phyloP scores from a whole-genome alignment of 2,888 invertebrate genomes.

The Micoletzkya japonica region DNA sequence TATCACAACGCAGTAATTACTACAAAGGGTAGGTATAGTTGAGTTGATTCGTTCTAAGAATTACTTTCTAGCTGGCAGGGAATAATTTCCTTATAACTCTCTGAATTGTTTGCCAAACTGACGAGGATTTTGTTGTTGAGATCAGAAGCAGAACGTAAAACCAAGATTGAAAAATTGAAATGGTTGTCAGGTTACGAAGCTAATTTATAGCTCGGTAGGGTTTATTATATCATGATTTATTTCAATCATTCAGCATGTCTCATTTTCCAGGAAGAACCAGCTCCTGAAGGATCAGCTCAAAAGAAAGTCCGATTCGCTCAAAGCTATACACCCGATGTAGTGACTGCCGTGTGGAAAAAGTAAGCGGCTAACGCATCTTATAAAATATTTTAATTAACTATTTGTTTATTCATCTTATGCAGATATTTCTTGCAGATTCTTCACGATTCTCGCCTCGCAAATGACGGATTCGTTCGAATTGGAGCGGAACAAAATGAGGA shows the following conservation, averaged over 20 bases:
- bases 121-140: background rate
- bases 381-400: background rate
- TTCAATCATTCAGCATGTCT: background rate
- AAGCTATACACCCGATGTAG: slow-evolving; percentile 48
- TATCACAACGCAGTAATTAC: too few species aligned
- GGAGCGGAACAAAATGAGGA: slow-evolving; percentile 56
- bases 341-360: slow-evolving; percentile 56
- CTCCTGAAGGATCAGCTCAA: slow-evolving; percentile 39
- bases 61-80: too few species aligned
- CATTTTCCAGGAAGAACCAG: slow-evolving; percentile 41
- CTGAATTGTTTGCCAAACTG: background rate
- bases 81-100: too few species aligned
- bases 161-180: too few species aligned
- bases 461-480: slow-evolving; percentile 61
- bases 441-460: slow-evolving; percentile 48
- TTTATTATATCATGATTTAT: too few species aligned
- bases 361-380: slow-evolving; percentile 5
- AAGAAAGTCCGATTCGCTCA: slow-evolving; percentile 58
- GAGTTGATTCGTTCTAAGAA: too few species aligned
- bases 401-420: background rate
- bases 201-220: too few species aligned
- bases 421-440: slow-evolving; percentile 41
- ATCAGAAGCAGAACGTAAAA: too few species aligned
- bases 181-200: too few species aligned
- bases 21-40: too few species aligned